These are phyloP conservation scores for Enteromius anoplus DNA, from an alignment of 2,797 vertebrate genomes.

Conservation along the genomic window DNA sequence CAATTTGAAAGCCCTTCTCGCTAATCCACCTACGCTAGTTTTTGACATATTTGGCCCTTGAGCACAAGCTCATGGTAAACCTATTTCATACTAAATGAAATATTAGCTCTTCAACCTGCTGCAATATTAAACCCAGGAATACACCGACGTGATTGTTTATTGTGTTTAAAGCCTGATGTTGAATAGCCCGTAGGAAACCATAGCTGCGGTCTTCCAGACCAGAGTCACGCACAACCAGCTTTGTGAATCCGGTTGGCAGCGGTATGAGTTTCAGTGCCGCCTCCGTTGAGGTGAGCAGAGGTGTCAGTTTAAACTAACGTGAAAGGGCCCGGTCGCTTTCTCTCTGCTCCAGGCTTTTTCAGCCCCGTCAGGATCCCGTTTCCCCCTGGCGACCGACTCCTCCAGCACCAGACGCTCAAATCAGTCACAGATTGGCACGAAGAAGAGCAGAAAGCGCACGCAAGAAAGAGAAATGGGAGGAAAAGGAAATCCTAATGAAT, in stretches of 20 bases:
- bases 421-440: slow-evolving; percentile 87
- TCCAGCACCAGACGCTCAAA: slow-evolving; percentile 86
- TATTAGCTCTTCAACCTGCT: slow-evolving; percentile 37
- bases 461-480: slow-evolving; percentile 42
- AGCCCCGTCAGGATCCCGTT: slow-evolving; percentile 59
- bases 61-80: slow-evolving; percentile 21
- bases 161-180: slow-evolving; percentile 15
- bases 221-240: slow-evolving; percentile 46
- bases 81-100: slow-evolving; percentile 10
- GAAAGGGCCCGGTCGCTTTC: slow-evolving; percentile 73
- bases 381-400: slow-evolving; percentile 81
- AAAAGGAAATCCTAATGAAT: slow-evolving; percentile 78
- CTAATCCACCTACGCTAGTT: slow-evolving; percentile 15
- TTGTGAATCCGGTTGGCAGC: slow-evolving; percentile 31
- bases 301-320: slow-evolving; percentile 89
- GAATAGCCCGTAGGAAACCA: slow-evolving; percentile 31
- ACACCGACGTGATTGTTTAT: slow-evolving; percentile 27
- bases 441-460: slow-evolving; percentile 74
- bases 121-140: slow-evolving; percentile 3
- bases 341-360: slow-evolving; percentile 54
- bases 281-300: slow-evolving; percentile 75
- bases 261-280: slow-evolving; percentile 76
- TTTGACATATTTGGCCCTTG: slow-evolving; percentile 19
- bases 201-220: slow-evolving; percentile 34
- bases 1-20: background rate